Evolutionary conservation across 2,113 vertebrate species (phyloP).

Genomic region (Centropus bengalensis): DNA sequence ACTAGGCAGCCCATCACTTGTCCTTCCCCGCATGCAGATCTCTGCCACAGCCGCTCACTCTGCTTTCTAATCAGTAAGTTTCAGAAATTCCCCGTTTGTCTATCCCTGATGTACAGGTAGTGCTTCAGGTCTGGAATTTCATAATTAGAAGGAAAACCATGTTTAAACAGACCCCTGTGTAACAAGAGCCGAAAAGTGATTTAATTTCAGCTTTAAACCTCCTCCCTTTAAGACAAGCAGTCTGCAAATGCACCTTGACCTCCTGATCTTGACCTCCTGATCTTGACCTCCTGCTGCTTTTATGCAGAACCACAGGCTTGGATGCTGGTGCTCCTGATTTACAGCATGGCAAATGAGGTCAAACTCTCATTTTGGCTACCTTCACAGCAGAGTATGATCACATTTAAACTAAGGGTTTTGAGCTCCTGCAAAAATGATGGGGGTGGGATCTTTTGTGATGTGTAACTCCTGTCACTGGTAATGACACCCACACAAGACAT

Average conservation of each 20-base stretch:
- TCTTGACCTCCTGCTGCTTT: background rate
- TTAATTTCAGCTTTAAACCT: background rate
- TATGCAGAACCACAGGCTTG: background rate
- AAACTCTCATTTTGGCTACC: background rate
- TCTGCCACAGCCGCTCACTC: constrained; percentile 12
- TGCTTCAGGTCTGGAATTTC: background rate
- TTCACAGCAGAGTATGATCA: background rate
- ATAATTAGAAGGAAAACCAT: background rate
- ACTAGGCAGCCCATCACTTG: constrained; percentile 35
- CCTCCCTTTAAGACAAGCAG: background rate
- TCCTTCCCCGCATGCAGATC: background rate
- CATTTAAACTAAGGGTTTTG: background rate
- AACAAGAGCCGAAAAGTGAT: background rate
- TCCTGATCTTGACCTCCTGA: background rate
- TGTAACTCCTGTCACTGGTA: accelerated
- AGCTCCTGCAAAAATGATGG: background rate
- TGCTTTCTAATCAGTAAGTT: constrained; percentile 25
- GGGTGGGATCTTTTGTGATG: background rate
- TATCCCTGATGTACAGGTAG: background rate
- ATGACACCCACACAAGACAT: background rate
- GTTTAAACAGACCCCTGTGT: background rate
- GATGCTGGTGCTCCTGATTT: background rate
- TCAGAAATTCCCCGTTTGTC: background rate
- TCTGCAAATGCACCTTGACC: background rate
- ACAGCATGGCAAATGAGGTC: background rate